Evolutionary conservation across 2,888 invertebrate genomes (phyloP), one percentile per base, ranked within the genome.

Genomic region (Eupithecia abbreviata): DNA sequence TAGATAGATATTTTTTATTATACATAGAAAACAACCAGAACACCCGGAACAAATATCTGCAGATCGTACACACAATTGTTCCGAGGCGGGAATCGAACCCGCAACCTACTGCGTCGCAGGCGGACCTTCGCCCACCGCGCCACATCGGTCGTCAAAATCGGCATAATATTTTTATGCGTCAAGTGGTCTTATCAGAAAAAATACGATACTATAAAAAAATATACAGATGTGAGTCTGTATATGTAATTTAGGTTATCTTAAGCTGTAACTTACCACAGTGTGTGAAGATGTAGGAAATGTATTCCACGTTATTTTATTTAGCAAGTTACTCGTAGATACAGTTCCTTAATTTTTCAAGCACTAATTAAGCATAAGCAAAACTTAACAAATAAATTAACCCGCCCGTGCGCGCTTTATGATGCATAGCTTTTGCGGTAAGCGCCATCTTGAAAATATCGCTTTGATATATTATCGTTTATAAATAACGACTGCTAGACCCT

Each of bases 401-500:
- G n/a, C 66, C 66, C 73, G 68, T 72, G 79, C 76, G 84, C 82
- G 84, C 81, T 77, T 80, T 81, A 87, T 88, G 90, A 90, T 85
- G 89, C 89, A 91, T 90, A 82, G 89, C 85, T 84, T 82, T 84
- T 91, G 92, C 90, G 92, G 93, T 85, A 82, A 82, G 88, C 93
- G 89, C 92, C 95, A 94, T 95, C 93, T 94, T 94, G 94, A 90
- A 93, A 92, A 93, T 92, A 94, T 93, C 93, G 90, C 88, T 89
- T 92, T 95, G 94, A 95, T 94, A 95, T 95, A 95, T 94, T 94
- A 94, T 94, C 94, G 94, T 94, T 94, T 93, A 92, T 93, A 93
- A 94, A 93, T 94, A 93, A 94, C 93, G 92, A 90, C 91, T 89
- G 85, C 80, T 86, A 89, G 90, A 91, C 94, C 94, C 94, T 93